A percentile compares a stretch with the other conserved stretches of the same genome.
Evolutionary conservation across 2,797 vertebrate species (phyloP).

Genomic region (Arctocebus calabarensis): DNA sequence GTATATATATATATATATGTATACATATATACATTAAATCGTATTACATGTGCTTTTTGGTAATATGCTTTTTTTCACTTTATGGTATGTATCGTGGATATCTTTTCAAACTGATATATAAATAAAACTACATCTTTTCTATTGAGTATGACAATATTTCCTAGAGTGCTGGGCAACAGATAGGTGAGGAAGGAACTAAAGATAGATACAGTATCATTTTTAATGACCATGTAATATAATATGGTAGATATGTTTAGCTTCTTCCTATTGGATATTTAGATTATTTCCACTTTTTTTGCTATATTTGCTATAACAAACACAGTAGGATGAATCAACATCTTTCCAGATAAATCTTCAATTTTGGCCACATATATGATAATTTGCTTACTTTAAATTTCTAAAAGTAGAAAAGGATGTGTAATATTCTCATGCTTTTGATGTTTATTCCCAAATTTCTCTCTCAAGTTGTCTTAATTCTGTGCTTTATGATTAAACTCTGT

Average conservation of each 20-base stretch:
- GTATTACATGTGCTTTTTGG: background rate
- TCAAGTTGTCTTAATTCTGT: background rate
- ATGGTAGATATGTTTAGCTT: background rate
- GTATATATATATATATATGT: background rate
- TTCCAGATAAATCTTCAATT: background rate
- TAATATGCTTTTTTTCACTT: constrained; percentile 1
- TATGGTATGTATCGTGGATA: background rate
- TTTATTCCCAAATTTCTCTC: constrained; percentile 38
- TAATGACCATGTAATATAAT: background rate
- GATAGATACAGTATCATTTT: background rate
- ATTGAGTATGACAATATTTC: background rate
- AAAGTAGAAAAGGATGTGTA: background rate
- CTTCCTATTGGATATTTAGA: background rate
- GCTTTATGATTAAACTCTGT: constrained; percentile 38
- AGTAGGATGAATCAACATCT: background rate
- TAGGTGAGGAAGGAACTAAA: background rate
- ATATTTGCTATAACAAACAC: background rate
- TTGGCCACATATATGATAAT: background rate
- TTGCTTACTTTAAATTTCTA: constrained; percentile 7
- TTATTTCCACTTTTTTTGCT: constrained; percentile 3
- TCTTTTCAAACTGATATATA: constrained; percentile 26
- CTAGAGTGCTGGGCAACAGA: background rate
- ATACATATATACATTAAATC: background rate
- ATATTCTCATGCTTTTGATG: background rate
- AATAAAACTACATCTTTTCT: background rate